These are phyloP conservation scores for Mesodorylaimus sp. DNA, from an alignment of 2,888 invertebrate species.

Conservation along the genomic window DNA sequence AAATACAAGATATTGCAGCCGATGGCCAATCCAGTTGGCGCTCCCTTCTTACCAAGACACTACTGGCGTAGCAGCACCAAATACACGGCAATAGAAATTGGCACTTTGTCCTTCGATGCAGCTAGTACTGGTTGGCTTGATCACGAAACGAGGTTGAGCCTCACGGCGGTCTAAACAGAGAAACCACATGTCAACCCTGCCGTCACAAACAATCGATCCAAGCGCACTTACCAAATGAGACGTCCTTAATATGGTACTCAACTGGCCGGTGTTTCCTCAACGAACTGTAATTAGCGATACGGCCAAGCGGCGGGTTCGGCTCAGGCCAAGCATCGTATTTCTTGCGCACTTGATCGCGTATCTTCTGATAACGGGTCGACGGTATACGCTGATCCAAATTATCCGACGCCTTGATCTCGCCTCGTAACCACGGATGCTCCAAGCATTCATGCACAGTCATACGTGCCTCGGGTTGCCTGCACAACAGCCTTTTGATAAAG, in stretches of 20 bases:
- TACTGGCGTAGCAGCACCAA: slow-evolving; percentile 74
- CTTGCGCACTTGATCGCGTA: slow-evolving; percentile 66
- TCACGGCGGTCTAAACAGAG: slow-evolving; percentile 62
- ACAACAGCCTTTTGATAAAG: slow-evolving; percentile 76
- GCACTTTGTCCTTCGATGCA: slow-evolving; percentile 93
- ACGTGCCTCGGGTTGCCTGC: slow-evolving; percentile 86
- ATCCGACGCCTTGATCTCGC: slow-evolving; percentile 35
- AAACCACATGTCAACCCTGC: neutral
- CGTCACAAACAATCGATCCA: neutral
- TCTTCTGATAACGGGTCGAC: slow-evolving; percentile 59
- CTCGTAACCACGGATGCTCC: slow-evolving; percentile 74
- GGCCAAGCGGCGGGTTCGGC: slow-evolving; percentile 78
- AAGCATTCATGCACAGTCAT: slow-evolving; percentile 96
- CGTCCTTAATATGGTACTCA: slow-evolving; percentile 87
- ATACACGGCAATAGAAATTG: slow-evolving; percentile 87
- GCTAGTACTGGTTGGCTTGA: slow-evolving; percentile 82
- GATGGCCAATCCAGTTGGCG: neutral
- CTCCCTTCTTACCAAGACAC: slow-evolving; percentile 55
- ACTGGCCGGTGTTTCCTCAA: slow-evolving; percentile 82
- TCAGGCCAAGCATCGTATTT: slow-evolving; percentile 39
- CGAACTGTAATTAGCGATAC: slow-evolving; percentile 89
- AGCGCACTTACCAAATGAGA: slow-evolving; percentile 57
- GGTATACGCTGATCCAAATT: slow-evolving; percentile 47
- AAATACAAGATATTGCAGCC: neutral
- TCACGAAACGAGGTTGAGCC: slow-evolving; percentile 92